Evolutionary conservation across 2,888 invertebrate species (phyloP).

Genomic region (Siphonodentalium dalli): DNA sequence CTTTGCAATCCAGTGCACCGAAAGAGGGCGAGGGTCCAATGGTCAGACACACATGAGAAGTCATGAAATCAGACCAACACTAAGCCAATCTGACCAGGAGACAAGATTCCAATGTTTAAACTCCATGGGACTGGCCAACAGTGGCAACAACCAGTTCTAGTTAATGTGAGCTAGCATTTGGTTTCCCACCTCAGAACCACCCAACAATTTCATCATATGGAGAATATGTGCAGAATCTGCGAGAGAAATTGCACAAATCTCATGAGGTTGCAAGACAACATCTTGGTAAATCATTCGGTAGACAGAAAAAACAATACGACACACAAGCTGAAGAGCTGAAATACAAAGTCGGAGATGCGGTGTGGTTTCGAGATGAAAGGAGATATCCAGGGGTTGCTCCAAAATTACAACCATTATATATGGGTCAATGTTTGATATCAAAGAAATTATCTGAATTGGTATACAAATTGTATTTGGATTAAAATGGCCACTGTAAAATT

Average conservation of each 20-base stretch:
- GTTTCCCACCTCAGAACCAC: background rate
- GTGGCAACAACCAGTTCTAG: too few species aligned
- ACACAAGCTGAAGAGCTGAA: background rate
- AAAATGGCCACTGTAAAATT: too few species aligned
- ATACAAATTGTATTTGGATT: constrained; percentile 1
- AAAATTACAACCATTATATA: background rate
- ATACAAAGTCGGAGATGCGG: background rate
- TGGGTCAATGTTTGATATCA: background rate
- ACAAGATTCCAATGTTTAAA: too few species aligned
- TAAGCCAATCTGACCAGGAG: too few species aligned
- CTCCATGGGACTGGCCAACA: too few species aligned
- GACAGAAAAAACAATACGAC: constrained; percentile 6
- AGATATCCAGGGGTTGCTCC: background rate
- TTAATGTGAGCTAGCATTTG: constrained; percentile 19
- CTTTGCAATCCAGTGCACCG: too few species aligned
- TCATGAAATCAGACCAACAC: too few species aligned
- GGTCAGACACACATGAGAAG: too few species aligned
- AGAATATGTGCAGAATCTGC: constrained; percentile 10
- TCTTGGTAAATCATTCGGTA: background rate
- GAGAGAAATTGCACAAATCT: constrained; percentile 11
- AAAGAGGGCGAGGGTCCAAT: too few species aligned
- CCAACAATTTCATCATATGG: constrained; percentile 4
- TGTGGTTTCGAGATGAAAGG: background rate
- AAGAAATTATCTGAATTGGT: background rate
- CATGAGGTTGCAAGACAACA: constrained; percentile 10